These are phyloP conservation scores for Crossaster papposus DNA, from an alignment of 53 echinoderm and acorn worm genomes.

Conservation along the genomic window DNA sequence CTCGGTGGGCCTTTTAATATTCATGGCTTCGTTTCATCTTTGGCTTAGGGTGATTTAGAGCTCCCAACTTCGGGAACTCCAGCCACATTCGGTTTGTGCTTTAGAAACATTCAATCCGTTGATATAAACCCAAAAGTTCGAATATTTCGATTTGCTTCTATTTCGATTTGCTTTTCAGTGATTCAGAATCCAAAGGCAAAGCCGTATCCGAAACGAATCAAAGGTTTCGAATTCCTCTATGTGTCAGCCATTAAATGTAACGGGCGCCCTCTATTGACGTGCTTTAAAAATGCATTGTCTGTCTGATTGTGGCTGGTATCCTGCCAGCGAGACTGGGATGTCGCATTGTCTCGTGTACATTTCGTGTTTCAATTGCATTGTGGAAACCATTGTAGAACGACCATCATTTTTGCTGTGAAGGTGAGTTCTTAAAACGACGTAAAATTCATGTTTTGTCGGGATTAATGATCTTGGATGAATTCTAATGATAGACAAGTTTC, in stretches of 20 bases:
- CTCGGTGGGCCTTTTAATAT: no score
- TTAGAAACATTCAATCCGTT: no score
- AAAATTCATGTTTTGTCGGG: not conserved
- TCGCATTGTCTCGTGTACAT: constrained; percentile 23
- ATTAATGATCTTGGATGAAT: not conserved
- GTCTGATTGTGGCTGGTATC: constrained; percentile 33
- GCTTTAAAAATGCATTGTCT: not conserved
- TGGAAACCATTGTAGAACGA: not conserved
- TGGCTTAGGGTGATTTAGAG: no score
- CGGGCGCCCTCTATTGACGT: not conserved
- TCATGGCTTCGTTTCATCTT: no score
- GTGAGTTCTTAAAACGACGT: not conserved
- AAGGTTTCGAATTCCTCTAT: no score
- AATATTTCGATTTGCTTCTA: no score
- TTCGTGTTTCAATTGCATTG: not conserved
- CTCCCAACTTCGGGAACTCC: no score
- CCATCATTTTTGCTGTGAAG: not conserved
- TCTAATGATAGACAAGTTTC: not conserved
- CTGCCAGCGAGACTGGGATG: constrained; percentile 36
- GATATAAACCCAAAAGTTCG: no score
- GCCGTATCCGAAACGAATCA: no score
- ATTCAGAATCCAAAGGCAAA: no score
- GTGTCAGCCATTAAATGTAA: not conserved
- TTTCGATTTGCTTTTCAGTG: no score
- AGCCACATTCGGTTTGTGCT: no score